Conservation (phyloP, 1,140 invertebrate species). For the Brachionus sp. region DNA sequence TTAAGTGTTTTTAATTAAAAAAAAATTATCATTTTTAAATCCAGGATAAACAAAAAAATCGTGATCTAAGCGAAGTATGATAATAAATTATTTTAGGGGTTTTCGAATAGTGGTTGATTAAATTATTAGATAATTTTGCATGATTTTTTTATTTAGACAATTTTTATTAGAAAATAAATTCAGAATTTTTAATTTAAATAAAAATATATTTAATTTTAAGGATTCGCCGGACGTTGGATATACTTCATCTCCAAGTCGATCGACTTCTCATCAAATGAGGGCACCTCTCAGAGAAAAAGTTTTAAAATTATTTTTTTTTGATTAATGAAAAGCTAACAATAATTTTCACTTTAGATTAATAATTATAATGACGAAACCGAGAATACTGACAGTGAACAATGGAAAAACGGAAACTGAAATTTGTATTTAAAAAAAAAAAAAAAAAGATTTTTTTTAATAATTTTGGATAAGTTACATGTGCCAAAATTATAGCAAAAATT, state of each 20-base stretch:
- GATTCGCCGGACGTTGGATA: slow-evolving; percentile 26
- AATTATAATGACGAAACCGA: slow-evolving; percentile 36
- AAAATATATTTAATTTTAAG: neutral
- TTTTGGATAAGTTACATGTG: neutral
- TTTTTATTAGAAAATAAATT: too few species aligned
- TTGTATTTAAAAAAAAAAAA: neutral
- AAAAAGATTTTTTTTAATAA: neutral
- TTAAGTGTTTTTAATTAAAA: neutral
- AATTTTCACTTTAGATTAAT: neutral
- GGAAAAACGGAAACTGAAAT: slow-evolving; percentile 20
- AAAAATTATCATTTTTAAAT: neutral
- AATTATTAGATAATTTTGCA: neutral
- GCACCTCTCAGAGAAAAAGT: slow-evolving; percentile 27
- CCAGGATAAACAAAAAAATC: neutral
- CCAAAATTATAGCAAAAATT: too few species aligned
- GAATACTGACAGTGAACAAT: slow-evolving; percentile 39
- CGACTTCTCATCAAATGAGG: neutral
- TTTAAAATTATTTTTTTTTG: neutral
- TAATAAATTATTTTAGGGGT: neutral
- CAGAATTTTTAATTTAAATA: neutral
- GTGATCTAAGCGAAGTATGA: neutral
- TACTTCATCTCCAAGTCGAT: slow-evolving; percentile 22
- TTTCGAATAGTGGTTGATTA: neutral
- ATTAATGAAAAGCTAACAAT: too few species aligned
- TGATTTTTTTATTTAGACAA: too few species aligned